Base-by-base conservation (phyloP, 2,797 vertebrate genomes). In the Danionella dracula region DNA sequence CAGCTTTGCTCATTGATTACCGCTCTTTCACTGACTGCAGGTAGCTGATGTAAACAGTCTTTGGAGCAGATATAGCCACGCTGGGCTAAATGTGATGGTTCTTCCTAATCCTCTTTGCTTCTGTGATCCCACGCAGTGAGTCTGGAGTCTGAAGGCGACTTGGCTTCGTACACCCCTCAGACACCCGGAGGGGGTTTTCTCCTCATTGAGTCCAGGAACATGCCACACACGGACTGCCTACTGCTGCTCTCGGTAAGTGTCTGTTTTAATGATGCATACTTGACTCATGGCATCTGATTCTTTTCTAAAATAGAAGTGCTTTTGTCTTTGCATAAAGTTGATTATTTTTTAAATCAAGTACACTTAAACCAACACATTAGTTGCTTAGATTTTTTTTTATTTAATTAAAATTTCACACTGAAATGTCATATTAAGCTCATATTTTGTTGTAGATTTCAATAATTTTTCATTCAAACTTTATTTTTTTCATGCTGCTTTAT, bases 41-140 rank as follows among this genome's bases (percentile, higher is more conserved):
- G n/a, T 16, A 9, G 48, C 37, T 41, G 37, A 51, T 29, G 46
- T 74, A 77, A 62, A 59, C 61, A 68, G 59, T 50, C 27, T 40
- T 49, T 42, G 46, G 51, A 79, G 78, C 70, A 79, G 77, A 82
- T 84, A 82, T 85, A 82, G 74, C 68, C 68, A 66, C 68, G 12
- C 74, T 59, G 38, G 12, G 81, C 86, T 88, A 84, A 81, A 88
- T 85, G 81, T 65, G 54, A 78, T 77, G 66, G 37, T 49, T 16
- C 46, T 6, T 45, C 80, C 74, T 90, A 89, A 90, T 90, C 87
- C 85, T 75, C 79, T 82, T 83, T 79, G 71, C 73, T 29, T 37
- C 10, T 5, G 53, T 54, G 0, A 76, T 76, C 80, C 71, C 57
- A 58, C 51, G 71, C 32, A 35, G 32, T 11, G 54, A 71, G 72